Percentiles rank a stretch among this genome's conserved stretches.
phyloP scores from a whole-genome alignment of 2,113 vertebrate genomes.

The Solenodon paradoxus region DNA sequence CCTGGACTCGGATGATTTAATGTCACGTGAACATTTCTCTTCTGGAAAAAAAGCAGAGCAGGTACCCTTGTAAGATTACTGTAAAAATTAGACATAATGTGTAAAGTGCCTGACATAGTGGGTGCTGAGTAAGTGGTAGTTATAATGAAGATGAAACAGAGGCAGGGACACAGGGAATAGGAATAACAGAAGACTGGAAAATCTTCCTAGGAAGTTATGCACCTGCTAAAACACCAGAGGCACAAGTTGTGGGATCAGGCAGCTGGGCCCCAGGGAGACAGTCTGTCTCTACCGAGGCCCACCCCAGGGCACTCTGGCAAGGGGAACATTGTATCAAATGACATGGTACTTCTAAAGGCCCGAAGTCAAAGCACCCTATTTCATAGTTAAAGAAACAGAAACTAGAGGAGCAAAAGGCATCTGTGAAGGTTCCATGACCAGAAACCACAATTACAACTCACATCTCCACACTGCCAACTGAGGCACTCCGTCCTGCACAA shows the following conservation, averaged over 20 bases:
- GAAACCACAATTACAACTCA: not conserved
- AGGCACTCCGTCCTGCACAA: not conserved
- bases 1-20: not conserved
- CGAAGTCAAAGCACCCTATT: not conserved
- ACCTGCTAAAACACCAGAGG: not conserved
- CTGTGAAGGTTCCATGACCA: not conserved
- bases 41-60: not conserved
- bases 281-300: not conserved
- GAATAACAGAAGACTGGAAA: rapidly evolving
- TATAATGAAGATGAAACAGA: not conserved
- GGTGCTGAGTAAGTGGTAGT: not conserved
- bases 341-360: not conserved
- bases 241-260: not conserved
- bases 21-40: not conserved
- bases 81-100: not conserved
- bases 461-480: not conserved
- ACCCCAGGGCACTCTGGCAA: not conserved
- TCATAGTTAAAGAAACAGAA: not conserved
- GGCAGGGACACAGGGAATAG: not conserved
- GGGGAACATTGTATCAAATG: not conserved
- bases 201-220: not conserved
- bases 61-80: not conserved
- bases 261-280: not conserved
- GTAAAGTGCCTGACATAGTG: not conserved
- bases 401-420: not conserved